Evolutionary conservation across 2,113 vertebrate species (phyloP).

Genomic region (Nestor notabilis): DNA sequence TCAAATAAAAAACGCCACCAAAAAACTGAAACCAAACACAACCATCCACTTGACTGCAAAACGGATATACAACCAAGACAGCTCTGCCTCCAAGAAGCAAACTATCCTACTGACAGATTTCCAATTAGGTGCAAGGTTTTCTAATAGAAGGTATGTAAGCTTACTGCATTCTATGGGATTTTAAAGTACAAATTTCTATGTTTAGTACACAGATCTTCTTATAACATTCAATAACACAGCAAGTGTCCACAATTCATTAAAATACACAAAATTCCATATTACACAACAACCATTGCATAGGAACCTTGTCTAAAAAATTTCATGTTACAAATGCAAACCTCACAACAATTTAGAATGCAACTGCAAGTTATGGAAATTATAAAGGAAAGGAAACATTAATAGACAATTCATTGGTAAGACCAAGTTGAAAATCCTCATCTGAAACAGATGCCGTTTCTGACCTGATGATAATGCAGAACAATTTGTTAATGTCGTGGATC

Average conservation of each 20-base stretch:
- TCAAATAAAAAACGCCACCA: background rate
- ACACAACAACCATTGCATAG: background rate
- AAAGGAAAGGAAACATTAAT: background rate
- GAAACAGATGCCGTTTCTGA: constrained; percentile 50
- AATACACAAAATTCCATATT: background rate
- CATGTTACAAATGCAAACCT: background rate
- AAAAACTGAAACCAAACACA: background rate
- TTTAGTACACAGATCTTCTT: background rate
- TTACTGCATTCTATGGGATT: background rate
- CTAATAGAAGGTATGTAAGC: background rate
- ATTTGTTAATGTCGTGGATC: constrained; percentile 43
- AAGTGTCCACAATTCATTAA: background rate
- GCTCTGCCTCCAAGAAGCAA: background rate
- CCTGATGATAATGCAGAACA: constrained; percentile 78
- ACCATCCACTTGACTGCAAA: background rate
- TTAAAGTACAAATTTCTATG: background rate
- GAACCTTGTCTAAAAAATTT: background rate
- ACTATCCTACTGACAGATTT: background rate
- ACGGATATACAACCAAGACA: background rate
- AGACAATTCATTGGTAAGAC: background rate
- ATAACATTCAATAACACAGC: background rate
- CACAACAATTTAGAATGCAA: background rate
- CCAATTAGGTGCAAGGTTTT: background rate
- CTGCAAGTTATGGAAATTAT: background rate
- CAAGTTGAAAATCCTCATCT: background rate